phyloP scores from a whole-genome alignment of 2,113 vertebrate genomes.

The human (Homo sapiens) region GRCh38 chr18:75585001-75585500 shows the following conservation, averaged over 20 bases:
- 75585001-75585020: not conserved
- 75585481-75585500: not conserved
- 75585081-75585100: not conserved
- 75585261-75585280: rapidly evolving
- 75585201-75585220: not conserved
- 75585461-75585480: not conserved
- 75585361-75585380: too few relatives aligned
- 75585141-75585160: not conserved
- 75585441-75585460: not conserved
- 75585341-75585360: too few relatives aligned
- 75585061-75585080: not conserved
- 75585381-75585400: too few relatives aligned
- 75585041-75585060: not conserved
- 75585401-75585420: not conserved
- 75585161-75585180: too few relatives aligned
- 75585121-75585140: not conserved
- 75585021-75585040: not conserved
- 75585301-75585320: rapidly evolving
- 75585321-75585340: rapidly evolving
- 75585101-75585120: not conserved
- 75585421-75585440: too few relatives aligned
- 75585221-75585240: not conserved
- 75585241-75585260: too few relatives aligned
- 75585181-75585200: not conserved
- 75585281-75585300: not conserved